Evolutionary conservation across 1,140 invertebrate species (phyloP).

Genomic region (Hycleus phaleratus): DNA sequence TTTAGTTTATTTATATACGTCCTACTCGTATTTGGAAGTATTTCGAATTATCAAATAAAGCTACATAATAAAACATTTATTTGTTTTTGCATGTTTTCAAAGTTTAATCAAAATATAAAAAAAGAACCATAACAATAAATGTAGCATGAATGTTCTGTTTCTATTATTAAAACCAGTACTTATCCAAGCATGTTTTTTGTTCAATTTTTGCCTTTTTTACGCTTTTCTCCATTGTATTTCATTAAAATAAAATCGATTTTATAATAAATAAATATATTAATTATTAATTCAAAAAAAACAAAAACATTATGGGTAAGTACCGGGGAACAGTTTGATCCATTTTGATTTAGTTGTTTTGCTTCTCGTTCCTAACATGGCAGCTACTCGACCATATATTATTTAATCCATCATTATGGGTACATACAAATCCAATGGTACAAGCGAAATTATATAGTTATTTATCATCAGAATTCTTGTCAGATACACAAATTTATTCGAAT

Average conservation of each 20-base stretch:
- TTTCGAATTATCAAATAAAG: no score
- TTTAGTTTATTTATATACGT: no score
- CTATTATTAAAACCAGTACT: slow-evolving; percentile 30
- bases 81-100: no score
- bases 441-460: slow-evolving; percentile 93
- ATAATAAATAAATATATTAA: background rate
- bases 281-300: background rate
- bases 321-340: slow-evolving; percentile 51
- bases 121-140: no score
- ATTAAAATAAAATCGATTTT: background rate
- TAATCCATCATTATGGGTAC: slow-evolving; percentile 98
- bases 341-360: slow-evolving; percentile 65
- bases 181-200: slow-evolving; percentile 34
- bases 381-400: slow-evolving; percentile 97
- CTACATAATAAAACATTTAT: no score
- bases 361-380: slow-evolving; percentile 78
- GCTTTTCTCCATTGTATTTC: background rate
- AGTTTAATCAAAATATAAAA: no score
- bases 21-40: no score
- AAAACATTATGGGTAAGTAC: slow-evolving; percentile 43
- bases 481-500: slow-evolving; percentile 96
- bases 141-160: no score
- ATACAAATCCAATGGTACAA: slow-evolving; percentile 93
- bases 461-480: slow-evolving; percentile 94
- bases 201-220: slow-evolving; percentile 10